phyloP scores from a whole-genome alignment of 2,888 invertebrate species.

The Dryobota labecula region DNA sequence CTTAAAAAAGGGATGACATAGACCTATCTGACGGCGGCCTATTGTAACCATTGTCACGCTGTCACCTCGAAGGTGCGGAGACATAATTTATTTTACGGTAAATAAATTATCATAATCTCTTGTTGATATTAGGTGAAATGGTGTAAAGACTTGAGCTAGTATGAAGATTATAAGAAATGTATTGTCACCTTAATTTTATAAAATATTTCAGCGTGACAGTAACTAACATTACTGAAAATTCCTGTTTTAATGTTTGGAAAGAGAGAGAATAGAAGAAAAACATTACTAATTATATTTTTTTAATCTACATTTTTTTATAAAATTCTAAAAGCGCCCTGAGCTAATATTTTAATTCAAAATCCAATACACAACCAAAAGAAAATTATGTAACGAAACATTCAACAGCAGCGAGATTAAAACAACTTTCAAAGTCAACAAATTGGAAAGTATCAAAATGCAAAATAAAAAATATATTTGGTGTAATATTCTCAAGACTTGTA shows the following conservation, averaged over 20 bases:
- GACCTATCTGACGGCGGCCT: conserved; percentile 64
- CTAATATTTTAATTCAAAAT: conserved; percentile 17
- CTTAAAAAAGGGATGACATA: conserved; percentile 72
- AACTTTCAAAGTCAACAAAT: conserved; percentile 32
- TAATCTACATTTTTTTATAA: not conserved
- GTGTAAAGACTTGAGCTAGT: conserved; percentile 41
- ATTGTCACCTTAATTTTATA: not conserved
- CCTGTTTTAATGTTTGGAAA: not conserved
- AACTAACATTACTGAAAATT: not conserved
- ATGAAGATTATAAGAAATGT: conserved; percentile 33
- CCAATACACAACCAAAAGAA: conserved; percentile 7
- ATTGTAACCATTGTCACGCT: conserved; percentile 67
- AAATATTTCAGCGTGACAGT: not conserved
- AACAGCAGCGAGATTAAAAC: conserved; percentile 7
- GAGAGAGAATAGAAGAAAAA: not conserved
- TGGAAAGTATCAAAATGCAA: conserved; percentile 50
- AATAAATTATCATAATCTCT: conserved; percentile 70
- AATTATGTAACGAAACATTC: not conserved
- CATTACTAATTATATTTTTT: not conserved
- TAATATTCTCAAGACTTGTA: conserved; percentile 67
- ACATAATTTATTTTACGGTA: conserved; percentile 67
- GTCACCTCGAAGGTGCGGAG: conserved; percentile 63
- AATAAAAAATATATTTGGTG: conserved; percentile 58
- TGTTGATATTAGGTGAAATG: conserved; percentile 58
- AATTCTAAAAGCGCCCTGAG: not conserved